Evolutionary conservation across 2,113 vertebrate genomes (phyloP), one percentile per base, ranked within the genome.

Genomic region (Ptilonorhynchus violaceus): DNA sequence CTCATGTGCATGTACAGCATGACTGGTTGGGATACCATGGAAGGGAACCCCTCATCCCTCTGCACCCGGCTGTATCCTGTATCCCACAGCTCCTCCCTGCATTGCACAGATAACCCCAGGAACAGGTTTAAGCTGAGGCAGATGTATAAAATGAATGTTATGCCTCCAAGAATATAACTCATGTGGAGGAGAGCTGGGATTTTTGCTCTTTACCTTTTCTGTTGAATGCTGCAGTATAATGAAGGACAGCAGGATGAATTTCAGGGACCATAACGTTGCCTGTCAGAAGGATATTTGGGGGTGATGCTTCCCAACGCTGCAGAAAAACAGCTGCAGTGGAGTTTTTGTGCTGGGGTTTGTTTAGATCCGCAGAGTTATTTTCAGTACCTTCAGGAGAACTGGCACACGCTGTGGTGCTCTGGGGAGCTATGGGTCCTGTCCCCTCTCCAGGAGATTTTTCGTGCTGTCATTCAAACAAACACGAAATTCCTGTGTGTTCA

Each of bases 31-130:
- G 42, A 56, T 89, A 78, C 72, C 30, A 44, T 39, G n/a, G 63
- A 70, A 42, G 78, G 62, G 58, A 52, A 50, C 28, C 24, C 49
- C 85, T 85, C 47, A 42, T 23, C n/a, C 67, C 28, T 46, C 11
- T 2, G 2, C 53, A 63, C 18, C 64, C 76, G 60, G 1, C 33
- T 3, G 0, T 62, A 46, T 69, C 56, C 33, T 3, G 0, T 62
- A 46, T 69, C 56, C 66, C 69, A 33, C 28, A 50, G 78, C 86
- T 92, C 33, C 91, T 93, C 91, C 83, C 64, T 81, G 47, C 68
- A 21, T 10, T 0, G 9, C 10, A 7, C 72, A 50, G 90, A 67
- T 95, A 94, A 93, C 68, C 47, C 53, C 72, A 72, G 79, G 67
- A 93, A 90, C 4, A 72, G 72, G 68, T 80, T 94, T 93, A 82